phyloP scores from a whole-genome alignment of 2,888 invertebrate genomes.

The Meteorus colon region DNA sequence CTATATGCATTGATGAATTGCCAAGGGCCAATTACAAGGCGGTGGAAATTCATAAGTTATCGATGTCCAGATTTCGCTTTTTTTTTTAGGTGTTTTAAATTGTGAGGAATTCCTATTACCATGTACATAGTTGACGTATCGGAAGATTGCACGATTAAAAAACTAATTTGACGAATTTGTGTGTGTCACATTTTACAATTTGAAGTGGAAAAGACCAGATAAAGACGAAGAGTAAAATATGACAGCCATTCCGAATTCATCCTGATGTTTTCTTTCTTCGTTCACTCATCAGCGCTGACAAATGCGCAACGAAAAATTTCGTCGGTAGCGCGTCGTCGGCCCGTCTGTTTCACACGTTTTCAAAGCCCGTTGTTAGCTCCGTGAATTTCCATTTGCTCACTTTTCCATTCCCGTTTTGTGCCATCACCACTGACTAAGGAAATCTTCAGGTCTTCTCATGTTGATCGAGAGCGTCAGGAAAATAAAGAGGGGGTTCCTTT shows the following conservation, averaged over 20 bases:
- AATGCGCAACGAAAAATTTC: conserved; percentile 38
- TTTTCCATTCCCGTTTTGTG: background rate
- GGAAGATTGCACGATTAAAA: too few species aligned
- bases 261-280: conserved; percentile 10
- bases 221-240: background rate
- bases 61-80: background rate
- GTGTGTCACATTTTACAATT: conserved; percentile 4
- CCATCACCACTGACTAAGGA: conserved; percentile 19
- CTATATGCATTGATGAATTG: background rate
- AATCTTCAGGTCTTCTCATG: conserved; percentile 54
- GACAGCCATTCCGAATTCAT: background rate
- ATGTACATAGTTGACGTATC: too few species aligned
- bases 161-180: too few species aligned
- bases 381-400: conserved; percentile 59
- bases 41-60: conserved; percentile 28
- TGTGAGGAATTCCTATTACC: background rate
- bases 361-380: conserved; percentile 49
- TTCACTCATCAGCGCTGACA: background rate
- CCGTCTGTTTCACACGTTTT: conserved; percentile 58
- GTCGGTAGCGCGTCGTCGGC: conserved; percentile 47
- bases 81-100: background rate
- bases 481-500: conserved; percentile 57
- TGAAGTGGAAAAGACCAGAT: background rate
- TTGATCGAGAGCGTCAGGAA: conserved; percentile 66
- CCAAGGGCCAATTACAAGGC: conserved; percentile 13